phyloP scores from a whole-genome alignment of 2,888 invertebrate genomes.

The Eristalis tenax region DNA sequence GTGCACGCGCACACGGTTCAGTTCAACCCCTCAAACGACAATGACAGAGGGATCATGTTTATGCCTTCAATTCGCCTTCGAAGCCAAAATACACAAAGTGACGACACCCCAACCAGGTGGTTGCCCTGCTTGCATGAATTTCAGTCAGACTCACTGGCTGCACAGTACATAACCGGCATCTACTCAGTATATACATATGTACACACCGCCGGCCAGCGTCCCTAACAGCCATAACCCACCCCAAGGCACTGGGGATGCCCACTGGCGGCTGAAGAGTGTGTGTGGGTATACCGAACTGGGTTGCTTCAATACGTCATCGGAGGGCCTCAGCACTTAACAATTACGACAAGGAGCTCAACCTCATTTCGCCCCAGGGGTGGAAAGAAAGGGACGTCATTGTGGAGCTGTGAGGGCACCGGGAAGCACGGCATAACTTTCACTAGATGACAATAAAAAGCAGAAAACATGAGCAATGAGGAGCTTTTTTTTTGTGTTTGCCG shows the following conservation, averaged over 20 bases:
- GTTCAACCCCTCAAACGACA: slow-evolving; percentile 17
- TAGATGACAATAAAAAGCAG: slow-evolving; percentile 23
- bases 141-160: slow-evolving; percentile 32
- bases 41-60: background rate
- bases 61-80: background rate
- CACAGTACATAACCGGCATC: slow-evolving; percentile 6
- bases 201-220: background rate
- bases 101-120: slow-evolving; percentile 32
- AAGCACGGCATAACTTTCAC: slow-evolving; percentile 26
- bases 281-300: slow-evolving; percentile 13
- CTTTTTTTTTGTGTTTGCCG: slow-evolving; percentile 26
- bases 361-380: slow-evolving; percentile 1
- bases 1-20: slow-evolving; percentile 27
- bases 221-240: slow-evolving; percentile 37
- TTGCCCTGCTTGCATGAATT: slow-evolving; percentile 37
- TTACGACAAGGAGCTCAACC: slow-evolving; percentile 26
- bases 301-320: slow-evolving; percentile 45
- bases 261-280: background rate
- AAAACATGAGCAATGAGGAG: slow-evolving; percentile 32
- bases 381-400: too few species aligned
- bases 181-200: background rate
- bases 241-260: slow-evolving; percentile 40
- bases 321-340: background rate
- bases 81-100: background rate
- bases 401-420: background rate